Evolutionary conservation across 2,113 vertebrate species (phyloP).

Genomic region (Panthera uncia): DNA sequence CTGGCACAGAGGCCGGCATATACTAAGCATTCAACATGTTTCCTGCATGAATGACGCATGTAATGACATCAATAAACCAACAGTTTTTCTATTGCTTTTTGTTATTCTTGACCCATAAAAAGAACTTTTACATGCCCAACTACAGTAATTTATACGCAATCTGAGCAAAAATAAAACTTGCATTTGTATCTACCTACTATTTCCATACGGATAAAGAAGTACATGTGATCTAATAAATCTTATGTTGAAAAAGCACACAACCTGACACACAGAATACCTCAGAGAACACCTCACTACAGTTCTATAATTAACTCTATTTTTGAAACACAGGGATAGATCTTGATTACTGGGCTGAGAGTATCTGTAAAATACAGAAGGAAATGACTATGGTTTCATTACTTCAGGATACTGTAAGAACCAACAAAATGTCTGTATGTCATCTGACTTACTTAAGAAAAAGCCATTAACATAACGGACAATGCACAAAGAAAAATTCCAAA

Average conservation of each 20-base stretch:
- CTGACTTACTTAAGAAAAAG: neutral
- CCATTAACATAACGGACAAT: neutral
- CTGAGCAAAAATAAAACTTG: neutral
- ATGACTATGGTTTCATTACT: neutral
- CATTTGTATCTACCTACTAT: neutral
- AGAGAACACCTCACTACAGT: neutral
- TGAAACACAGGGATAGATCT: neutral
- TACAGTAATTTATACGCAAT: neutral
- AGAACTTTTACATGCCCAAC: neutral
- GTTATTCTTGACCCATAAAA: neutral
- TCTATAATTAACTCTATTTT: neutral
- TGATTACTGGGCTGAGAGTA: neutral
- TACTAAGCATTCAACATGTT: neutral
- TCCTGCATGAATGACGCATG: neutral
- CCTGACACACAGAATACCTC: neutral
- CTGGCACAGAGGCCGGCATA: neutral
- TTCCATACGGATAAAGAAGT: neutral
- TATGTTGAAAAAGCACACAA: neutral
- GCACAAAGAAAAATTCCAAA: conserved; percentile 3
- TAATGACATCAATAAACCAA: neutral
- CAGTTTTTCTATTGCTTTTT: neutral
- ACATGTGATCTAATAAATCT: neutral
- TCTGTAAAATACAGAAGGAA: conserved; percentile 43
- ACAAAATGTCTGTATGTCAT: neutral
- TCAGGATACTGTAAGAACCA: neutral